Conservation (phyloP, 2,113 vertebrate genomes). For the Mandrillus leucophaeus region DNA sequence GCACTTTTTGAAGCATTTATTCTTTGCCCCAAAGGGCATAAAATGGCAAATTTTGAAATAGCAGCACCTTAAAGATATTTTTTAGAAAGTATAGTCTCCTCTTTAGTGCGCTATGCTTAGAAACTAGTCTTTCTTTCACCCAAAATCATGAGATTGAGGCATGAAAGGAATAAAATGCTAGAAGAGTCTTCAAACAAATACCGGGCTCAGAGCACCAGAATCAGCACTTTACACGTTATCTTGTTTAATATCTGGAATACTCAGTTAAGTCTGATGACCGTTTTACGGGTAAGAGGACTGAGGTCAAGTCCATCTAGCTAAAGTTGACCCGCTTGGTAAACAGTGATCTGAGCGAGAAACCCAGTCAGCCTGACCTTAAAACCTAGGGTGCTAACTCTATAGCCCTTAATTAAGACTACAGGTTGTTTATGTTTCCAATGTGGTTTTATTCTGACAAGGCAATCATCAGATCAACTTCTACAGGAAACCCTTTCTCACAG, state of each 20-base stretch:
- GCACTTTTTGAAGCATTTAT: conserved; percentile 16
- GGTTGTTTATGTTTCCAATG: neutral
- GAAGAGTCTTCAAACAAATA: neutral
- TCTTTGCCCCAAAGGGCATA: conserved; percentile 20
- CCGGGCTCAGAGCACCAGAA: neutral
- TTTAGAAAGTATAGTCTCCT: neutral
- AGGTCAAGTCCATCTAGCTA: neutral
- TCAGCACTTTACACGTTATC: neutral
- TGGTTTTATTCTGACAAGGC: neutral
- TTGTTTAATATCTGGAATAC: neutral
- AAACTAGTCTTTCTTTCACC: neutral
- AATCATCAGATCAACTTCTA: neutral
- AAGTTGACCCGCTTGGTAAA: neutral
- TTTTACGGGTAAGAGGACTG: neutral
- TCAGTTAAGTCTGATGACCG: neutral
- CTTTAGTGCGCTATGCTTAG: neutral
- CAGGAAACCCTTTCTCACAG: neutral
- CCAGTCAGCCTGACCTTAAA: neutral
- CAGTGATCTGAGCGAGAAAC: neutral
- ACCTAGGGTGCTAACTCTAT: too few relatives aligned
- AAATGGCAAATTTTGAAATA: conserved; percentile 50
- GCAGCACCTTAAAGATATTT: neutral
- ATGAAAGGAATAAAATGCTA: neutral
- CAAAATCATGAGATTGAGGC: neutral
- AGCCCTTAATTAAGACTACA: neutral